These are phyloP conservation scores for Potorous gilbertii DNA, from an alignment of 2,797 vertebrate genomes.

Conservation along the genomic window DNA sequence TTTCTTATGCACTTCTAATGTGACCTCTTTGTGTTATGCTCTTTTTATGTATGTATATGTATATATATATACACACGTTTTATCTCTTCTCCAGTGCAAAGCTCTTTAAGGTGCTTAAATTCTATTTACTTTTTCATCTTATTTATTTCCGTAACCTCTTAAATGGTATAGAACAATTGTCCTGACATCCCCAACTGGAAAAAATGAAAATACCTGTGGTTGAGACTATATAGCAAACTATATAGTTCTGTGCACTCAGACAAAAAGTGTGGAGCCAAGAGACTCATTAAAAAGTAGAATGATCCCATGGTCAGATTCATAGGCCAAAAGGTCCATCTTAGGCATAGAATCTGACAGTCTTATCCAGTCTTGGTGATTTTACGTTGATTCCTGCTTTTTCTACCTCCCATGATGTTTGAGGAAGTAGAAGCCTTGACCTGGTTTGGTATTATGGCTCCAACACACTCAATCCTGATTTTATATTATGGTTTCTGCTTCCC, in stretches of 20 bases:
- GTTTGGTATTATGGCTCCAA: no score
- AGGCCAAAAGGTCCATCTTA: neutral
- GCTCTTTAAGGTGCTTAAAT: neutral
- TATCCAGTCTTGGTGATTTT: no score
- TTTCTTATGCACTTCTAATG: no score
- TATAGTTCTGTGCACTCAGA: neutral
- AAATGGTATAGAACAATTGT: neutral
- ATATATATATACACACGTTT: neutral
- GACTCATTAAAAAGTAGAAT: neutral
- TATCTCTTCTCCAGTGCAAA: neutral
- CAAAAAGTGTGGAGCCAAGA: neutral
- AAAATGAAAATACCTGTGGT: neutral
- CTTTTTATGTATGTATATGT: no score
- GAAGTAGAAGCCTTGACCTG: no score
- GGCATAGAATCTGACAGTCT: no score
- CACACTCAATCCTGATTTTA: no score
- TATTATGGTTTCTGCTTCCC: no score
- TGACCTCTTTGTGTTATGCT: no score
- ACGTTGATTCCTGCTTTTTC: no score
- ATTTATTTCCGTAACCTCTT: neutral
- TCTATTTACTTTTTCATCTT: neutral
- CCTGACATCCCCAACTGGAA: neutral
- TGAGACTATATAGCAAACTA: neutral
- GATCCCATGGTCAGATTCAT: neutral
- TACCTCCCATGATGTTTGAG: no score